Percentiles rank a stretch among this genome's conserved stretches.
Conservation (phyloP, 2,113 vertebrate species). For the Collichthys lucidus region DNA sequence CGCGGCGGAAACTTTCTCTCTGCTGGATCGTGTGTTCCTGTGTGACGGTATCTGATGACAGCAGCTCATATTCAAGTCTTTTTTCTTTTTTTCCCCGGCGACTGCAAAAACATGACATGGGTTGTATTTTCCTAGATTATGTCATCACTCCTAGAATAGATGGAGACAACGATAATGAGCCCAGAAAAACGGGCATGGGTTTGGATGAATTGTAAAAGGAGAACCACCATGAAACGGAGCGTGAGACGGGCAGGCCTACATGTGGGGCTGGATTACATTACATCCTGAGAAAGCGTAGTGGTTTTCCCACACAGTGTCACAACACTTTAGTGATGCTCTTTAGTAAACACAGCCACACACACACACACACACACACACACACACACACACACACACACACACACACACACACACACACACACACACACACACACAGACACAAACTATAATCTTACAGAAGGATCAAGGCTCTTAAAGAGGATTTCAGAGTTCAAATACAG, state of each 20-base stretch:
- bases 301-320: conserved; percentile 60
- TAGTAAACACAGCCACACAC: conserved; percentile 22
- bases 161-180: conserved; percentile 8
- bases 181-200: background rate
- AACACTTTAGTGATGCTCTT: conserved; percentile 37
- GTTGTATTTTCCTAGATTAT: background rate
- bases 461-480: conserved; percentile 20
- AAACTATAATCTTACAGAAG: conserved; percentile 7
- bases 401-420: background rate
- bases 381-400: conserved; percentile 13
- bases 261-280: conserved; percentile 37
- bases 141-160: background rate
- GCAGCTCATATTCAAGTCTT: background rate
- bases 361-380: conserved; percentile 14
- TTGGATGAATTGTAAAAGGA: conserved; percentile 38
- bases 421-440: conserved; percentile 5
- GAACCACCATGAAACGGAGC: conserved; percentile 7
- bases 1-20: background rate
- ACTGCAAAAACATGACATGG: background rate
- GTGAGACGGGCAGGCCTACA: conserved; percentile 19
- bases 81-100: background rate
- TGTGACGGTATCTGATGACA: background rate
- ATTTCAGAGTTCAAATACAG: conserved; percentile 17
- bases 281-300: conserved; percentile 31
- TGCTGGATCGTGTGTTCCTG: background rate